Conservation (phyloP, 2,797 vertebrate species). For the Urocyon cinereoargenteus region DNA sequence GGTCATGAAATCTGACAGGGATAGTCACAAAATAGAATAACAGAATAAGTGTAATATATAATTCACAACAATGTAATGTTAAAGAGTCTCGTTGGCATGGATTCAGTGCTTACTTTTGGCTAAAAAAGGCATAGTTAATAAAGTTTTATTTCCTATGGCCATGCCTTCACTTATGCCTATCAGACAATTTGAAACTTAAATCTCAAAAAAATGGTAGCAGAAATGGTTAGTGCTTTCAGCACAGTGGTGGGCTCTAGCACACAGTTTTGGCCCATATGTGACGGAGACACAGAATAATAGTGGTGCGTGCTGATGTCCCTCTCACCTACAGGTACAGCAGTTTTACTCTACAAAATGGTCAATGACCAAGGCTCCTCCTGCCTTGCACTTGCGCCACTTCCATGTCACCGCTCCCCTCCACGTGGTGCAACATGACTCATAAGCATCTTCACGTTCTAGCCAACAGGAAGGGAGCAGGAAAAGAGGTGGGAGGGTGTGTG, state of each 20-base stretch:
- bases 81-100: slow-evolving; percentile 19
- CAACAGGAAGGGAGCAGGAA: not conserved
- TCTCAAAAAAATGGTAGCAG: not conserved
- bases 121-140: slow-evolving; percentile 38
- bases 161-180: not conserved
- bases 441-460: not conserved
- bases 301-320: not conserved
- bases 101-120: not conserved
- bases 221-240: not conserved
- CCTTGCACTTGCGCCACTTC: not conserved
- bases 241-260: not conserved
- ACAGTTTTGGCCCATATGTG: not conserved
- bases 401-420: not conserved
- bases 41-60: not conserved
- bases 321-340: not conserved
- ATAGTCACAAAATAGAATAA: not conserved
- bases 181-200: not conserved
- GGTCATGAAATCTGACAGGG: slow-evolving; percentile 19
- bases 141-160: slow-evolving; percentile 29
- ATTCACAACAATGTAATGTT: not conserved
- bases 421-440: not conserved
- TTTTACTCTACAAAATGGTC: not conserved
- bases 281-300: not conserved
- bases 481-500: not conserved
- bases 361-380: not conserved